Evolutionary conservation across 2,113 vertebrate genomes (phyloP).

Genomic region (Sceloporus undulatus): DNA sequence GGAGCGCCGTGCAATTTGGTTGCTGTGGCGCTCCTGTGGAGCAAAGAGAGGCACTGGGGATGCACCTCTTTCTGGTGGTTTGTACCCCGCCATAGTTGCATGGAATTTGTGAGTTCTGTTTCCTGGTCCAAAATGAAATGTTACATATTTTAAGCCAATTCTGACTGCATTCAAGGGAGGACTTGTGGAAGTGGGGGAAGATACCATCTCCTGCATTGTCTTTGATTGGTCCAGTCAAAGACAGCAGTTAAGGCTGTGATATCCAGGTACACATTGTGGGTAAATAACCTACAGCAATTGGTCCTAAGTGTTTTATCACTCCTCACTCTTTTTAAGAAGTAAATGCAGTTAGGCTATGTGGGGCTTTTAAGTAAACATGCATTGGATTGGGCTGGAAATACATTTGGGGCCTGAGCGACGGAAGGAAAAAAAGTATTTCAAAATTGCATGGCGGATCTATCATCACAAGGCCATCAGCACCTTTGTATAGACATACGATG

Average conservation of each 20-base stretch:
- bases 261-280: background rate
- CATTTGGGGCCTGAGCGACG: background rate
- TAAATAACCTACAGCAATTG: background rate
- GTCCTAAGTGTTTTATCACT: background rate
- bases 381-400: background rate
- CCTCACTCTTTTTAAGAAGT: background rate
- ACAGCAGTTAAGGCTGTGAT: no score
- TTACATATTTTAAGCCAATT: background rate
- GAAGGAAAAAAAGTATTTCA: background rate
- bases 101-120: background rate
- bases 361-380: background rate
- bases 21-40: no score
- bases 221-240: background rate
- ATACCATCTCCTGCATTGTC: background rate
- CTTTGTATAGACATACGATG: slow-evolving; percentile 17
- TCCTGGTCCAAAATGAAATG: background rate
- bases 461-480: background rate
- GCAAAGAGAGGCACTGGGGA: no score
- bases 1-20: no score
- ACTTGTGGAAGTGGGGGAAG: background rate
- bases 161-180: background rate
- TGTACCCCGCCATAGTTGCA: background rate
- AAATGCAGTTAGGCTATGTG: background rate
- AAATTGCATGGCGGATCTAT: background rate
- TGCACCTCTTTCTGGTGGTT: no score